Evolutionary conservation across 2,797 vertebrate genomes (phyloP).

Genomic region (Erethizon dorsatum): DNA sequence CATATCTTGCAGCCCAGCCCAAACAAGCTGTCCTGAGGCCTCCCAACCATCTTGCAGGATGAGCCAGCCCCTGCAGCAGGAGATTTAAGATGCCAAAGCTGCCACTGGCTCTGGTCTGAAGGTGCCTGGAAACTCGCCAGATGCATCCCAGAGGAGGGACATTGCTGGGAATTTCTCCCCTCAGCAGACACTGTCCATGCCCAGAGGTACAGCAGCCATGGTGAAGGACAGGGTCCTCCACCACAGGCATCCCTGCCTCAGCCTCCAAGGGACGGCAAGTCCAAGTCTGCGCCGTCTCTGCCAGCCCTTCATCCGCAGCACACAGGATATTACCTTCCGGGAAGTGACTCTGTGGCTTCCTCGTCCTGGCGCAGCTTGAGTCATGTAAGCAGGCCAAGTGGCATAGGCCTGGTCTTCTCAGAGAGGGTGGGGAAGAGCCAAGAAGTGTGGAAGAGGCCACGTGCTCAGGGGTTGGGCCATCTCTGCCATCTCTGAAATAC

Average conservation of each 20-base stretch:
- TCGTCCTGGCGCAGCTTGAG: background rate
- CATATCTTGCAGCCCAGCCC: background rate
- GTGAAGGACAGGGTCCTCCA: background rate
- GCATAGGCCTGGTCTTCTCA: background rate
- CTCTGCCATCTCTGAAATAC: background rate
- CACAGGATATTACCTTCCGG: background rate
- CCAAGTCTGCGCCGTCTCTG: background rate
- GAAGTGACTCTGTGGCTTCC: slow-evolving; percentile 2
- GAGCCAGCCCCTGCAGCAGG: background rate
- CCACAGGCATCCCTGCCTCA: background rate
- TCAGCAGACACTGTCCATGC: background rate
- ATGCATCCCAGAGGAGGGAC: background rate
- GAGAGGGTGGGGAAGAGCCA: background rate
- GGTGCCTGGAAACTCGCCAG: slow-evolving; percentile 54
- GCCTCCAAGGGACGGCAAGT: background rate
- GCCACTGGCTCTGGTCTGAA: background rate
- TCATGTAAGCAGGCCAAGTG: slow-evolving; percentile 13
- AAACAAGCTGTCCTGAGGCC: slow-evolving; percentile 20
- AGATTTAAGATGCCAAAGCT: background rate
- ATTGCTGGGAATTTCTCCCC: slow-evolving; percentile 43
- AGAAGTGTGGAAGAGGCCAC: background rate
- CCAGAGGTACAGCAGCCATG: background rate
- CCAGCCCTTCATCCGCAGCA: too few species aligned
- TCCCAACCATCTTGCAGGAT: background rate
- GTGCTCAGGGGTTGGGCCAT: background rate